Base-by-base conservation (phyloP, 2,888 invertebrate species). In the Drosophila nr. perissopoda region DNA sequence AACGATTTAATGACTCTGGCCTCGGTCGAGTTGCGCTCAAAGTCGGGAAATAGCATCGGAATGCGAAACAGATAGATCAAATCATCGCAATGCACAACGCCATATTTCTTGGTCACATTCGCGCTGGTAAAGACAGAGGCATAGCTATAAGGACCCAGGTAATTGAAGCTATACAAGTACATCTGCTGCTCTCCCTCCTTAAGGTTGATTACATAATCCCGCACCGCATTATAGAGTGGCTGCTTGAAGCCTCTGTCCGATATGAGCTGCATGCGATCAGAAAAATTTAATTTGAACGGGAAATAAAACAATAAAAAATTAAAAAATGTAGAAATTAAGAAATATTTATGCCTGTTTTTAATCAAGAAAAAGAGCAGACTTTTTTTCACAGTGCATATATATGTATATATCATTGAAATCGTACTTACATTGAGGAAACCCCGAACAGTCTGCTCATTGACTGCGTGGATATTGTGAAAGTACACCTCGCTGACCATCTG, bases 1-100 rank as follows among this genome's bases (percentile, higher is more conserved):
- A 94, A 88, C 0, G 88, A 80, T 36, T 91, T 82, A 1, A 93
- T 91, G 42, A 94, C 91, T 51, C 81, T 68, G 0, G 92, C 89
- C 66, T 94, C 93, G 0, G 73, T 80, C 0, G 92, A 91, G 48
- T 87, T 75, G 8, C 76, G 76, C 6, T 81, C 80, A 48, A 94
- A 91, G 54, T 92, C 91, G 0, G 89, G 78, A 80, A 94, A 94
- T 2, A 94, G 54, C 34, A 89, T 68, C 0, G 94, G 93, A 40
- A 94, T 92, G 45, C 92, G 92, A 74, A 94, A 94, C 6, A 94
- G 85, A 76, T 94, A 94, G 51, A 94, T 90, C 25, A 94, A 82
- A 80, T 94, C 94, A 82, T 95, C 94, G 73, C 94, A 94, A 80
- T 95, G 95, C 0, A 93, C 93, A 0, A 93, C 93, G 13, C 92